Evolutionary conservation across 2,888 invertebrate genomes (phyloP).

Genomic region (Drosophila tripunctata): DNA sequence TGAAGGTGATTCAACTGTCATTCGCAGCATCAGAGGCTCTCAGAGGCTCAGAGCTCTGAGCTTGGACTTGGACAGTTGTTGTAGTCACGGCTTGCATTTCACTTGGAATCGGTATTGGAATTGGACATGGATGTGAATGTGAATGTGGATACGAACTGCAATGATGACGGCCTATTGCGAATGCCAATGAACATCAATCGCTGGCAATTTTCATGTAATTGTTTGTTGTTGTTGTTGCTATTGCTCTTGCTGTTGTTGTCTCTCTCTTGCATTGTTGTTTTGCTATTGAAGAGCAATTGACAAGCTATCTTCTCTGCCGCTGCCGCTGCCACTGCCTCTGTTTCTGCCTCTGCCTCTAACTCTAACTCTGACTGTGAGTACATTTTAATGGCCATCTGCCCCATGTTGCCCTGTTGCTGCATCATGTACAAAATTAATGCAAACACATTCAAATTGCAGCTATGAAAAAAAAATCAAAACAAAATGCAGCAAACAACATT

Average conservation of each 20-base stretch:
- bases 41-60: conserved; percentile 38
- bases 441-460: conserved; percentile 9
- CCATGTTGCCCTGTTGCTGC: conserved; percentile 31
- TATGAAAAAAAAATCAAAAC: neutral
- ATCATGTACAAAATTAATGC: conserved; percentile 33
- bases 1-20: conserved; percentile 79
- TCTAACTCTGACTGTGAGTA: conserved; percentile 31
- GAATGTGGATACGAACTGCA: conserved; percentile 33
- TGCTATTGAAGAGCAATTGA: conserved; percentile 51
- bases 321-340: too few species aligned
- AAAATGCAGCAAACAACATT: neutral
- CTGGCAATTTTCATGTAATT: conserved; percentile 79
- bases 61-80: conserved; percentile 15
- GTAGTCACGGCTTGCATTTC: conserved; percentile 72
- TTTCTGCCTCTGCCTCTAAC: too few species aligned
- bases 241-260: conserved; percentile 36
- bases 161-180: conserved; percentile 67
- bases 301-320: conserved; percentile 56
- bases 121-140: conserved; percentile 29
- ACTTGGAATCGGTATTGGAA: conserved; percentile 46
- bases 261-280: conserved; percentile 44
- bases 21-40: conserved; percentile 58
- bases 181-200: conserved; percentile 76
- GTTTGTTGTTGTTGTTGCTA: conserved; percentile 60
- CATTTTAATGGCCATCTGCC: conserved; percentile 50